Evolutionary conservation across 2,113 vertebrate genomes (phyloP).

Genomic region (Polypterus bichir): DNA sequence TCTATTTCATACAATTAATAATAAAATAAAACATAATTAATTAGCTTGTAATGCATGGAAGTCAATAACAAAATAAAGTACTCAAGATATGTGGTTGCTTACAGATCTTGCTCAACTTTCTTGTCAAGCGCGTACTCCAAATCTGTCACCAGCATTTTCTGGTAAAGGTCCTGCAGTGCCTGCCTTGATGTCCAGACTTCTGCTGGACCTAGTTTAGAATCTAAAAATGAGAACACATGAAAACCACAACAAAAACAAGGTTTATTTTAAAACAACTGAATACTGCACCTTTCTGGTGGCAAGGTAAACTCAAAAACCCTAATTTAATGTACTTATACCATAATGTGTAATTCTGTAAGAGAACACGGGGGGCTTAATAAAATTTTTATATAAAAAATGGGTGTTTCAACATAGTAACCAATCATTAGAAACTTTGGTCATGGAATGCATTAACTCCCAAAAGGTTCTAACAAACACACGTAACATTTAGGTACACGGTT

Average conservation of each 20-base stretch:
- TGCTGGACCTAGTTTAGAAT: slow-evolving; percentile 86
- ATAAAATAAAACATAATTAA: too few species aligned
- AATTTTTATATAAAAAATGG: too few species aligned
- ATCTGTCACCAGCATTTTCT: slow-evolving; percentile 97
- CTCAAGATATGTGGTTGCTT: slow-evolving; percentile 34
- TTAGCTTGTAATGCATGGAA: too few species aligned
- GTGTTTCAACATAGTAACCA: too few species aligned
- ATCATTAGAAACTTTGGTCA: too few species aligned
- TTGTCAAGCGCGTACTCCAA: slow-evolving; percentile 98
- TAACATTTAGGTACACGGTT: too few species aligned
- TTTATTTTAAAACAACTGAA: not conserved
- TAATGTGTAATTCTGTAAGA: not conserved
- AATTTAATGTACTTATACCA: too few species aligned
- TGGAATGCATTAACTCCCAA: too few species aligned
- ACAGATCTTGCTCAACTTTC: slow-evolving; percentile 98
- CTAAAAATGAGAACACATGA: slow-evolving; percentile 38
- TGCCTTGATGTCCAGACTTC: slow-evolving; percentile 98
- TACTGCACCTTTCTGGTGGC: not conserved
- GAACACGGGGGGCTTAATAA: too few species aligned
- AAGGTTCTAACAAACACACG: too few species aligned
- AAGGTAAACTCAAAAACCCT: not conserved
- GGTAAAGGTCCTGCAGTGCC: slow-evolving; percentile 94
- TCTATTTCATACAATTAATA: too few species aligned
- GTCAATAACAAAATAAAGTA: too few species aligned
- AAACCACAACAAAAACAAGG: not conserved